Evolutionary conservation across 2,888 invertebrate species (phyloP).

Genomic region (Calameuta pallipes): DNA sequence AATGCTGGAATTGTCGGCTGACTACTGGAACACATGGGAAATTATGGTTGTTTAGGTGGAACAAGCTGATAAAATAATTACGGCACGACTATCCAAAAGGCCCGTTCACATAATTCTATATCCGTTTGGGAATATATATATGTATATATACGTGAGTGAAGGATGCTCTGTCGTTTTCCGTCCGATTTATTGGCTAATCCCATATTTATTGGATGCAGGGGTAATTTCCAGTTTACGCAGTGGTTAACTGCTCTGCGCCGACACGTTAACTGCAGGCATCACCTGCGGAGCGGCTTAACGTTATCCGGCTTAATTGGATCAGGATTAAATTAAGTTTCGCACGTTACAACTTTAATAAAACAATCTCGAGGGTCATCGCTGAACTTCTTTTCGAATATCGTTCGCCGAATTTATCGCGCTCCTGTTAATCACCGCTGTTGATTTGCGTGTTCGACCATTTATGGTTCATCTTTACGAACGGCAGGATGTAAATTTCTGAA

Average conservation of each 20-base stretch:
- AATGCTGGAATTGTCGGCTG: not conserved
- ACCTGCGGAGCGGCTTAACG: slow-evolving; percentile 39
- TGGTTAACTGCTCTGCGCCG: slow-evolving; percentile 38
- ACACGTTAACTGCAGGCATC: slow-evolving; percentile 24
- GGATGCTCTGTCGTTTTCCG: slow-evolving; percentile 38
- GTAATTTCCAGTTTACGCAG: slow-evolving; percentile 49
- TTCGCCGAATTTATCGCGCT: not conserved
- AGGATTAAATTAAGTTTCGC: slow-evolving; percentile 55
- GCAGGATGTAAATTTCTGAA: no score
- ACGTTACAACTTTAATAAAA: slow-evolving; percentile 40
- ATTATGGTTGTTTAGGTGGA: not conserved
- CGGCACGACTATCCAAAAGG: not conserved
- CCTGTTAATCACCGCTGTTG: not conserved
- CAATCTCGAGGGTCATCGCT: not conserved
- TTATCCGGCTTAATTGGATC: slow-evolving; percentile 54
- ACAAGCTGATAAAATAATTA: not conserved
- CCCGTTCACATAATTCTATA: not conserved
- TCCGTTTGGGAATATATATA: not conserved
- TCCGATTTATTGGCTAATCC: slow-evolving; percentile 50
- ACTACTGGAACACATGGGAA: not conserved
- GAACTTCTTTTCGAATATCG: not conserved
- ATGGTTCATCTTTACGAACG: not conserved
- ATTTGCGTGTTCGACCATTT: not conserved
- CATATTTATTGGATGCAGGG: slow-evolving; percentile 48
- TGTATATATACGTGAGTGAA: not conserved